Evolutionary conservation across 2,113 vertebrate genomes (phyloP).

Genomic region (Amblyornis subalaris): DNA sequence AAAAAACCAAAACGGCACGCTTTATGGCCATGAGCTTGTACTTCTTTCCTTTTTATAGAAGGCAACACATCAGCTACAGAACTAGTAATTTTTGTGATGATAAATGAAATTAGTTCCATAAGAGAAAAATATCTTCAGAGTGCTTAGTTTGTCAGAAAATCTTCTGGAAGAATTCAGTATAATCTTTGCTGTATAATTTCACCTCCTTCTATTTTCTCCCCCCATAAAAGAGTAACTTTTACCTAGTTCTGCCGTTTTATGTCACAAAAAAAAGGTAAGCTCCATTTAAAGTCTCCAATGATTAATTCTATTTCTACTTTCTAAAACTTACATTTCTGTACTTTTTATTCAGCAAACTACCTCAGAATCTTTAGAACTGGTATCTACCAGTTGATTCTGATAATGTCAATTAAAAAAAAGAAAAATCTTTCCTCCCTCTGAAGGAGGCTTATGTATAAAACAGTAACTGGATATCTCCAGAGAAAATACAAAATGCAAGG

Average conservation of each 20-base stretch:
- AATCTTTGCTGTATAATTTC: neutral
- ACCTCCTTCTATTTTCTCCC: neutral
- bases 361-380: neutral
- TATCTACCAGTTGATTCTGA: neutral
- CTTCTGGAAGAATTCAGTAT: neutral
- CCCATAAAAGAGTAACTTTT: neutral
- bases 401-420: neutral
- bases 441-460: neutral
- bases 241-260: neutral
- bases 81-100: neutral
- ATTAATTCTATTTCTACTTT: neutral
- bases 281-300: neutral
- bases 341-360: neutral
- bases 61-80: neutral
- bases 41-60: neutral
- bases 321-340: neutral
- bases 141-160: neutral
- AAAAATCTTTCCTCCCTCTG: neutral
- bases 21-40: neutral
- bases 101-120: neutral
- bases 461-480: neutral
- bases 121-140: neutral
- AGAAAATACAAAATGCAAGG: neutral
- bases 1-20: neutral
- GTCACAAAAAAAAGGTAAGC: neutral